Conservation (phyloP, 92 coral and sea anemone species). For the Bergia sp. region DNA sequence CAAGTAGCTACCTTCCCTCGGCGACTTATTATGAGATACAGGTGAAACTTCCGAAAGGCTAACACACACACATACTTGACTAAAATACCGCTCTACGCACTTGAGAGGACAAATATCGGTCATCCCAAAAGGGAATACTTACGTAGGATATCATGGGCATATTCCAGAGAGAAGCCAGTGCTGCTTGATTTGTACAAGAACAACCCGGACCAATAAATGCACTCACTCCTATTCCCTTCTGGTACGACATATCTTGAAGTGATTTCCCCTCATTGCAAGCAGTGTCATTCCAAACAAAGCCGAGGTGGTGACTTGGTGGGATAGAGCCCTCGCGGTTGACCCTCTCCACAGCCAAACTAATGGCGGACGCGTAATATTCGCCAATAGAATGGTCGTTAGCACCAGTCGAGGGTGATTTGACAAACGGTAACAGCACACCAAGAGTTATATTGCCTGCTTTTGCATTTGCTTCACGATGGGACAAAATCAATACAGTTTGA, state of each 20-base stretch:
- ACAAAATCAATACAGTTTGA: conserved; percentile 26
- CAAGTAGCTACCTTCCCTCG: not conserved
- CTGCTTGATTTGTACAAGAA: conserved; percentile 74
- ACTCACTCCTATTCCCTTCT: conserved; percentile 54
- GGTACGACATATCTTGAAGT: conserved; percentile 48
- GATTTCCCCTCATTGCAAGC: conserved; percentile 46
- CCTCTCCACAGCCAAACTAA: conserved; percentile 58
- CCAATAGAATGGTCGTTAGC: conserved; percentile 9
- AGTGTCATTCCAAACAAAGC: conserved; percentile 56
- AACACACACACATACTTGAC: not conserved
- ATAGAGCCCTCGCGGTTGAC: conserved; percentile 55
- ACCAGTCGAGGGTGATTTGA: conserved; percentile 12
- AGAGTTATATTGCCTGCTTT: conserved; percentile 30
- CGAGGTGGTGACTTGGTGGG: conserved; percentile 54
- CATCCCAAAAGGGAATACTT: conserved; percentile 58
- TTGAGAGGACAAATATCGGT: not conserved
- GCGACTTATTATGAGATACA: not conserved
- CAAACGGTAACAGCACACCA: conserved; percentile 29
- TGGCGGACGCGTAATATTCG: conserved; percentile 64
- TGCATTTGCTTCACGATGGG: conserved; percentile 19
- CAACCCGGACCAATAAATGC: conserved; percentile 92
- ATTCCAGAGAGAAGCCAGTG: conserved; percentile 72
- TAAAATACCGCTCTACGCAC: not conserved
- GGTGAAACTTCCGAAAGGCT: not conserved
- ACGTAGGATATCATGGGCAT: conserved; percentile 92